phyloP scores from a whole-genome alignment of 2,888 invertebrate species.

The Acanthoscelides obtectus region DNA sequence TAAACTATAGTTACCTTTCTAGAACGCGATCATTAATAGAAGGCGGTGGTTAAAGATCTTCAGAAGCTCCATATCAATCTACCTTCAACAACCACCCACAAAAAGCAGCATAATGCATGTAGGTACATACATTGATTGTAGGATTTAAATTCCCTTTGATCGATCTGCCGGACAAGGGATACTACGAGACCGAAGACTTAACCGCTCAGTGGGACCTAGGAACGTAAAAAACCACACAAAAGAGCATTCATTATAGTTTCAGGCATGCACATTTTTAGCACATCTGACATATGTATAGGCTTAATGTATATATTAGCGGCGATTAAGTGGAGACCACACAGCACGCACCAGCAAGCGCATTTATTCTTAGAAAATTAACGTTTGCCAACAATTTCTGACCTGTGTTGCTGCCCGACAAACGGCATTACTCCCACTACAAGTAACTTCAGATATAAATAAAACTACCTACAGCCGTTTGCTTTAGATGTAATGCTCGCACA shows the following conservation, averaged over 20 bases:
- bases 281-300: slow-evolving; percentile 25
- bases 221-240: slow-evolving; percentile 22
- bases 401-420: neutral
- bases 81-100: too few relatives aligned
- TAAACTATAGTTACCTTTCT: too few relatives aligned
- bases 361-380: slow-evolving; percentile 26
- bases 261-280: slow-evolving; percentile 21
- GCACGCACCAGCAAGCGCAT: slow-evolving; percentile 12
- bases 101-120: too few relatives aligned
- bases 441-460: too few relatives aligned
- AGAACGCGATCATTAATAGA: too few relatives aligned
- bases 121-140: too few relatives aligned
- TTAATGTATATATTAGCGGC: slow-evolving; percentile 25
- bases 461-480: too few relatives aligned
- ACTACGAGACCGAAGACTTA: neutral
- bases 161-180: too few relatives aligned
- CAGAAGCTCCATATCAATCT: too few relatives aligned
- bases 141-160: neutral
- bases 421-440: too few relatives aligned
- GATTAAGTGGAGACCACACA: slow-evolving; percentile 28
- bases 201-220: neutral
- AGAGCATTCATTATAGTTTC: slow-evolving; percentile 25
- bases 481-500: too few relatives aligned
- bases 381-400: slow-evolving; percentile 21
- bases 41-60: too few relatives aligned